These are phyloP conservation scores for Pangasianodon hypophthalmus DNA, from an alignment of 2,113 vertebrate genomes.

Conservation along the genomic window DNA sequence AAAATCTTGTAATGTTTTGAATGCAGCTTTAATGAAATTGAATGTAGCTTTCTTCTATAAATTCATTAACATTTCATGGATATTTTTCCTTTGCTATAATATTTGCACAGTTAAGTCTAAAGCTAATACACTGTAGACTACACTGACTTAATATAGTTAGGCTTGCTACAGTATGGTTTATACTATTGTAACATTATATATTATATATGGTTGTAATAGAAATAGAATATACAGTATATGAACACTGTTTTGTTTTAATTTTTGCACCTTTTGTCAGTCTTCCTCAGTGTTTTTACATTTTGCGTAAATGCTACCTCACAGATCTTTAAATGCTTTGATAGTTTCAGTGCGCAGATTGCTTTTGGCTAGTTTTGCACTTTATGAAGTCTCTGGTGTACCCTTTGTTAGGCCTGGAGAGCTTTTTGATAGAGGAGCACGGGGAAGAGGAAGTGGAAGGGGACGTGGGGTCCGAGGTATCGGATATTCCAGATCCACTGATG, in stretches of 20 bases:
- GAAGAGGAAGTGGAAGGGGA: constrained; percentile 60
- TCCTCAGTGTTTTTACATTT: background rate
- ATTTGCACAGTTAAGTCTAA: background rate
- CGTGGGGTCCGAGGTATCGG: constrained; percentile 75
- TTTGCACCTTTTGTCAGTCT: background rate
- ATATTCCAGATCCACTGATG: constrained; percentile 68
- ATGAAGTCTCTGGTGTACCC: background rate
- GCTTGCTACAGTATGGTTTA: background rate
- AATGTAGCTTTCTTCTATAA: background rate
- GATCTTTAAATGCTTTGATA: background rate
- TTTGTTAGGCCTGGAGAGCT: constrained; percentile 65
- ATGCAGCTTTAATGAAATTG: background rate
- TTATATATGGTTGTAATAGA: background rate
- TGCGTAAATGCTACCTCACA: background rate
- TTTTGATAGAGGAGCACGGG: constrained; percentile 70
- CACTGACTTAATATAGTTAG: background rate
- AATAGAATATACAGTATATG: background rate
- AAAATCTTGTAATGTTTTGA: background rate
- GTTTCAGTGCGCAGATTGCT: background rate
- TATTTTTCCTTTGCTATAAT: background rate
- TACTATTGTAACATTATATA: no score
- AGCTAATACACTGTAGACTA: background rate
- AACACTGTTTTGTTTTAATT: background rate
- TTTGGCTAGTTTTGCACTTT: background rate
- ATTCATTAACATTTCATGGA: no score